Base-by-base conservation (phyloP, 2,888 invertebrate genomes). In the Dryocosmus kuriphilus region DNA sequence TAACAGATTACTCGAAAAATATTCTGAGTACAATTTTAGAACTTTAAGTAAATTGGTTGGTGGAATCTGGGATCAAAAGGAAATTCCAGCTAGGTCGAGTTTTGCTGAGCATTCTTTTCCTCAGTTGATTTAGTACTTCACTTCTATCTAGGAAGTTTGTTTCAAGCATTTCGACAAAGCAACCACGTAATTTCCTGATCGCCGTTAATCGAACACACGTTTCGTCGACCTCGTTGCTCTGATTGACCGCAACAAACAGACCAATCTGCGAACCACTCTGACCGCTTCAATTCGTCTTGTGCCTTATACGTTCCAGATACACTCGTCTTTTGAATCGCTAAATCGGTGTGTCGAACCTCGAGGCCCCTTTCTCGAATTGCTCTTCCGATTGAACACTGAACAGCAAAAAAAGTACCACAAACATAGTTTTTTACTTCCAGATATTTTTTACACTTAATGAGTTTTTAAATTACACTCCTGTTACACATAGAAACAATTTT, bases 211-310 rank as follows among this genome's bases (percentile, higher is more conserved):
- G 71, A 71, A 71, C 71, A 71, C 71, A 71, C 46, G 71, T 71
- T 71, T 71, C 71, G 51, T 71, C 71, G 71, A 71, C 71, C 71
- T 71, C 71, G 71, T 71, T 71, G 71, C 71, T 71, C 71, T 71
- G 71, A 71, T 71, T 71, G 71, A 71, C 71, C 71, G 71, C 71
- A 71, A 71, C 71, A 71, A 71, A 71, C 71, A 71, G 71, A 71
- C 71, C 67, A 63, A 63, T 63, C 62, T 67, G 67, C 41, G 67
- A 67, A 67, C 46, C 46, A 67, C 41, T 67, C 67, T 46, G 67
- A 46, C 67, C 67, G 46, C 67, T 46, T 67, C 67, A 67, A 67
- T 67, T 67, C 67, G 67, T 67, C 67, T 67, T 67, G 46, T n/a
- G 71, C 71, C 71, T 30, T 71, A 71, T 71, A 67, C 67, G 27